Evolutionary conservation across 2,888 invertebrate genomes (phyloP).

Genomic region (Thera obeliscata): DNA sequence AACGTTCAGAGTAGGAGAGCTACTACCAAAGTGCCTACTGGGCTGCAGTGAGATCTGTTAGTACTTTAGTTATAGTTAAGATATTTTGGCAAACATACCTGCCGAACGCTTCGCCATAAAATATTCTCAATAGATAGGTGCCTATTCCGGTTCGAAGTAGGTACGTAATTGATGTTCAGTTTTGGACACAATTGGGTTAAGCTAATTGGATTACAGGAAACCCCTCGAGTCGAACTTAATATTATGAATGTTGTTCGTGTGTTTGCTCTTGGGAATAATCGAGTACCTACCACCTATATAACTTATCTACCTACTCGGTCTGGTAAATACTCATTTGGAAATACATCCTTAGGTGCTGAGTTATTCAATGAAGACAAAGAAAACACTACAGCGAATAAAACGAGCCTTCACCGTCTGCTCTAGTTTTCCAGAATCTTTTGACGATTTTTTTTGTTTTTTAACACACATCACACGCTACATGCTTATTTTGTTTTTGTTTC

Average conservation of each 20-base stretch:
- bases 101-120: slow-evolving; percentile 18
- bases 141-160: slow-evolving; percentile 41
- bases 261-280: slow-evolving; percentile 38
- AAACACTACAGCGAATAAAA: too few relatives aligned
- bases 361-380: background rate
- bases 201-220: slow-evolving; percentile 77
- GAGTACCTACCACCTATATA: background rate
- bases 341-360: background rate
- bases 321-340: too few relatives aligned
- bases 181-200: slow-evolving; percentile 74
- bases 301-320: too few relatives aligned
- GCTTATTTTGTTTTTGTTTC: too few relatives aligned
- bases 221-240: slow-evolving; percentile 64
- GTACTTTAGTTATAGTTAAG: background rate
- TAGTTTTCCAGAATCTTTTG: too few relatives aligned
- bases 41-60: too few relatives aligned
- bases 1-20: too few relatives aligned
- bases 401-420: too few relatives aligned
- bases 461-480: too few relatives aligned
- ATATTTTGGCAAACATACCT: background rate
- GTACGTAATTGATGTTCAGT: slow-evolving; percentile 64
- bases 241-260: slow-evolving; percentile 44
- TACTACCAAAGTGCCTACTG: too few relatives aligned
- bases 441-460: too few relatives aligned
- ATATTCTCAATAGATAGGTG: slow-evolving; percentile 35